phyloP scores from a whole-genome alignment of 2,797 vertebrate genomes.

The Artibeus jamaicensis region DNA sequence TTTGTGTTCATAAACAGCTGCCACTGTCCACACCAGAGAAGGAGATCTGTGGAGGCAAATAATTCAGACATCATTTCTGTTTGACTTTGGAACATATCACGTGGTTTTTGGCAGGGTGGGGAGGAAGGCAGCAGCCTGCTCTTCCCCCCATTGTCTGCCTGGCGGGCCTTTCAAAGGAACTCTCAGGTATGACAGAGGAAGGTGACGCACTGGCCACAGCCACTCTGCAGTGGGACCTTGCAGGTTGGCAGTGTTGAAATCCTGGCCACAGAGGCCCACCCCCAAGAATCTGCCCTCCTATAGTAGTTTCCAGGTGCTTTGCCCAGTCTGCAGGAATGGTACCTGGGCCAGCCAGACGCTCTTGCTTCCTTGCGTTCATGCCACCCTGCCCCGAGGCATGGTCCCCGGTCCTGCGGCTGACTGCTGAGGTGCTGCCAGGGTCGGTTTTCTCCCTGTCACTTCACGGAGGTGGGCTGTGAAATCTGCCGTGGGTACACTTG shows the following conservation, averaged over 20 bases:
- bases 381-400: background rate
- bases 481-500: background rate
- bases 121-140: background rate
- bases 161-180: background rate
- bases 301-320: background rate
- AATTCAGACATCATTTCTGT: constrained; percentile 47
- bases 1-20: constrained; percentile 46
- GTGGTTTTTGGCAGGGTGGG: background rate
- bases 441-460: background rate
- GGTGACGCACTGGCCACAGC: background rate
- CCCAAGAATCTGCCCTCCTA: background rate
- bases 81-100: background rate
- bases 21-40: constrained; percentile 12
- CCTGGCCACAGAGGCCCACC: background rate
- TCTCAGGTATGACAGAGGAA: background rate
- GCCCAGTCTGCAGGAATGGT: background rate
- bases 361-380: background rate
- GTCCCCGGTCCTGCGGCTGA: background rate
- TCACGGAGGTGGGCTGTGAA: background rate
- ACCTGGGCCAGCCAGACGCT: background rate
- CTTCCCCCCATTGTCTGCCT: background rate
- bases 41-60: background rate
- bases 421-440: background rate
- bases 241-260: background rate
- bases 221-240: background rate